Conservation (phyloP, 2,888 invertebrate species). For the Drosophila phalerata region DNA sequence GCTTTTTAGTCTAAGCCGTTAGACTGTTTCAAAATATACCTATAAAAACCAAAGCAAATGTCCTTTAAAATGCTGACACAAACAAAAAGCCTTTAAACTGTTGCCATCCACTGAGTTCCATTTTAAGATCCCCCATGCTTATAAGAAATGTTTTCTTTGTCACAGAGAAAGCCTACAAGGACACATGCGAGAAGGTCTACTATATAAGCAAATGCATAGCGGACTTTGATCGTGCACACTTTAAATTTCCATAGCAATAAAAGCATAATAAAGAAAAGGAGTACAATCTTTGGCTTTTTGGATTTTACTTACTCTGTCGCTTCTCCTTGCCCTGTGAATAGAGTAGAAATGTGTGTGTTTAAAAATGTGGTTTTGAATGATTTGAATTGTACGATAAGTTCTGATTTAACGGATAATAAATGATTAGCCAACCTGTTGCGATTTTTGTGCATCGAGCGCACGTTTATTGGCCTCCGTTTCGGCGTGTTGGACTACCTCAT, state of each 20-base stretch:
- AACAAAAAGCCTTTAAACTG: not conserved
- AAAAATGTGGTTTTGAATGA: slow-evolving; percentile 9
- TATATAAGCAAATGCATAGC: slow-evolving; percentile 81
- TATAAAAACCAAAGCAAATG: too few species aligned
- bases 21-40: too few species aligned
- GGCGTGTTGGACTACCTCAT: slow-evolving; percentile 88
- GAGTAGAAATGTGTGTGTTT: slow-evolving; percentile 2
- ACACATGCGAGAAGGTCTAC: slow-evolving; percentile 80
- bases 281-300: not conserved
- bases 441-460: slow-evolving; percentile 85
- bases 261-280: slow-evolving; percentile 3
- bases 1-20: too few species aligned
- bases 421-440: slow-evolving; percentile 85
- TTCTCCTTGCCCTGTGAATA: slow-evolving; percentile 79
- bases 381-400: slow-evolving; percentile 20
- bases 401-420: slow-evolving; percentile 35
- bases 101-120: not conserved
- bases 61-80: too few species aligned
- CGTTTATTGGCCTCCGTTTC: slow-evolving; percentile 88
- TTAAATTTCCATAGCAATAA: slow-evolving; percentile 80
- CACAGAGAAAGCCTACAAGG: slow-evolving; percentile 82
- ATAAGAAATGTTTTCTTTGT: not conserved
- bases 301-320: slow-evolving; percentile 78
- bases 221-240: slow-evolving; percentile 72
- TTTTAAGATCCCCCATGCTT: not conserved